These are phyloP conservation scores for Eurystomus gularis DNA, from an alignment of 2,113 vertebrate genomes.

Conservation along the genomic window DNA sequence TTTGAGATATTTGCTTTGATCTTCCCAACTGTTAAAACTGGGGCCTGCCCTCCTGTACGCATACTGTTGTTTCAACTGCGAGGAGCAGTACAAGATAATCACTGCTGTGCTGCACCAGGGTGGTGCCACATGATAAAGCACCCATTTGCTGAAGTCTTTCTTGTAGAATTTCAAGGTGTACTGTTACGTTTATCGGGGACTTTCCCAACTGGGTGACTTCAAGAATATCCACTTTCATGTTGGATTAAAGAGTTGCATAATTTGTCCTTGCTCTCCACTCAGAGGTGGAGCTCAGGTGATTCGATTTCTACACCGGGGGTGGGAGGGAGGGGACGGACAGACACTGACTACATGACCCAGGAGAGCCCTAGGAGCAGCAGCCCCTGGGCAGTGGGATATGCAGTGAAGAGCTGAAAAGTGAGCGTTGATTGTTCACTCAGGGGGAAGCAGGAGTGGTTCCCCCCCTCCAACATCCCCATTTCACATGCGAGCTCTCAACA, in stretches of 20 bases:
- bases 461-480: rapidly evolving
- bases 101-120: background rate
- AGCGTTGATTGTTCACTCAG: background rate
- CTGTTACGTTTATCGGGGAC: background rate
- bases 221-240: background rate
- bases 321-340: too few species aligned
- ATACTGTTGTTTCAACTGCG: background rate
- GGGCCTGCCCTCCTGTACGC: background rate
- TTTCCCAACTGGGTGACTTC: background rate
- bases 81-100: background rate
- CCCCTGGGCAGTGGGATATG: rapidly evolving
- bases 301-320: rapidly evolving
- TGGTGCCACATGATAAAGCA: background rate
- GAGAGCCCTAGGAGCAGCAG: background rate
- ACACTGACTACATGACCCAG: rapidly evolving
- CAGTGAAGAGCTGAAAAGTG: background rate
- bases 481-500: rapidly evolving
- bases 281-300: background rate
- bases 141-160: background rate
- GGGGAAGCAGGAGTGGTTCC: background rate
- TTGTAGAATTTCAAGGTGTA: background rate
- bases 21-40: background rate
- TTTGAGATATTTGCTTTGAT: background rate
- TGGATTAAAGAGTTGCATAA: background rate
- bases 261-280: too few species aligned